Conservation (phyloP, 2,797 vertebrate species). For the Diglossa cyanea region DNA sequence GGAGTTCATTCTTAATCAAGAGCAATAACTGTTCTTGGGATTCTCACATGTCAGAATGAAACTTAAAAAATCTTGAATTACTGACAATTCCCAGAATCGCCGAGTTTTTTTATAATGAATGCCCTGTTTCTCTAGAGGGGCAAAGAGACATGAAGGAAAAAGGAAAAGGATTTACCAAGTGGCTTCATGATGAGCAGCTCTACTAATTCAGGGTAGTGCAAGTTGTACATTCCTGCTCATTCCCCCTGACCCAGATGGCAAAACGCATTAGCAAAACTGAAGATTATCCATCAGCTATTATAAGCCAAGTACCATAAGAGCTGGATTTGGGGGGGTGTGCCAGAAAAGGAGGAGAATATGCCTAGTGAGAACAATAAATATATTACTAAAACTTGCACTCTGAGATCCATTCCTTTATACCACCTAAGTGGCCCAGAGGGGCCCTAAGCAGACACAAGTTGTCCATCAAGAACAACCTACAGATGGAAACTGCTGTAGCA, state of each 20-base stretch:
- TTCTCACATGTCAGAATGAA: not conserved
- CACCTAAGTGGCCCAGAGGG: not conserved
- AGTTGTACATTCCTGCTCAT: not conserved
- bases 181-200: not conserved
- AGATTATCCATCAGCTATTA: conserved; percentile 16
- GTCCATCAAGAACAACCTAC: not conserved
- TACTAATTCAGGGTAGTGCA: not conserved
- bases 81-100: not conserved
- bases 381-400: not conserved
- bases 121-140: not conserved
- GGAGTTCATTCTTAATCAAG: not conserved
- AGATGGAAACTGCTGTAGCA: not conserved
- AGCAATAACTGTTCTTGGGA: not conserved
- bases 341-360: not conserved
- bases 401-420: not conserved
- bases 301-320: not conserved
- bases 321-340: not conserved
- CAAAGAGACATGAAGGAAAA: not conserved
- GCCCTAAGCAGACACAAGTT: not conserved
- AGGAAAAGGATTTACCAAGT: not conserved
- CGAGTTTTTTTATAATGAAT: not conserved
- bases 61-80: not conserved
- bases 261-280: conserved; percentile 4
- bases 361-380: not conserved
- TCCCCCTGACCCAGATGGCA: not conserved